Evolutionary conservation across 2,113 vertebrate species (phyloP), one percentile per base, ranked within the genome.

Genomic region (Percopsis transmontana): DNA sequence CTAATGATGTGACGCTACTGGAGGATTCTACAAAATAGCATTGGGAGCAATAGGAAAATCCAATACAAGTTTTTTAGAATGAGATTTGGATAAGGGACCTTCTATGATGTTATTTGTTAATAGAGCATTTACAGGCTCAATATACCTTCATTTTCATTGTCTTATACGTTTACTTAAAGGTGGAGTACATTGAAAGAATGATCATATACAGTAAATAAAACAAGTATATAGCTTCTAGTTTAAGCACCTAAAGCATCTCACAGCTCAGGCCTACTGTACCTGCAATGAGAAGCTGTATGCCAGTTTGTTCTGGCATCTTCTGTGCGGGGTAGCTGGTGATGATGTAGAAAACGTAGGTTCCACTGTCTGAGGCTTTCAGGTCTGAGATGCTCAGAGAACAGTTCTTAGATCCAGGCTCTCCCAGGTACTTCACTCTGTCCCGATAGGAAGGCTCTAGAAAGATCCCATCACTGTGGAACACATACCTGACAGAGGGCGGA

Each of bases 291-390:
- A 92, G 85, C 27, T 78, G 85, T 6, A 90, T 0, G 0, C 91
- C 91, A 1, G 19, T 82, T 82, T 92, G 90, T 47, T 44, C 81
- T 0, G 91, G 90, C 71, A 91, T 83, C 73, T 92, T 91, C 68
- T 85, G 75, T 19, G 74, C 74, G 0, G 77, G 74, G 41, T 91
- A 89, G 66, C 68, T 78, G 2, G 88, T 90, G 76, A 92, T 85
- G 60, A 91, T 80, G 60, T 91, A 88, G 58, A 92, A 92, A 24
- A 92, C 80, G 0, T 92, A 91, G 0, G 74, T 65, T 7, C 88
- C 86, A 1, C 86, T 91, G 79, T 92, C 91, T 0, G 84, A 87
- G 54, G 9, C n/a, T n/a, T 45, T 85, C 58, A 92, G 52, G 15
- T 87, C 54, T 5, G 80, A 83, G 62, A 92, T 91, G 66, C 40